phyloP scores from a whole-genome alignment of 2,797 vertebrate species.

The Discoglossus pictus region DNA sequence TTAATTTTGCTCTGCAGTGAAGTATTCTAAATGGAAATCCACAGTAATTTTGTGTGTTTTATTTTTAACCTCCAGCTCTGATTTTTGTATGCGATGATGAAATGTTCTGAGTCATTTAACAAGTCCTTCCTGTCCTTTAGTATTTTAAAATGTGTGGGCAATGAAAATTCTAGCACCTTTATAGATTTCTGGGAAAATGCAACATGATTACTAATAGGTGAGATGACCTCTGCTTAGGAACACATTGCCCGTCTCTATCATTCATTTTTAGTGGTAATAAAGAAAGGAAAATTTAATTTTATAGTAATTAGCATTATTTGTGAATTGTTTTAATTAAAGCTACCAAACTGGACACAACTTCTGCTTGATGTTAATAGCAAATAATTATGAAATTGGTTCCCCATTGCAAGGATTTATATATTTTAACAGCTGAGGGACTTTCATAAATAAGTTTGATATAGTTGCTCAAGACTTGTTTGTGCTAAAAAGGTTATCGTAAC shows the following conservation, averaged over 20 bases:
- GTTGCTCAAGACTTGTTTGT: too few relatives aligned
- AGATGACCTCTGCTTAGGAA: neutral
- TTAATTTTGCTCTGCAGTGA: slow-evolving; percentile 8
- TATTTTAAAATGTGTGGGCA: neutral
- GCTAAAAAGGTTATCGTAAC: too few relatives aligned
- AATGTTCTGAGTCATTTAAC: slow-evolving; percentile 11
- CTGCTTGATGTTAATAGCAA: too few relatives aligned
- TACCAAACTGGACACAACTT: too few relatives aligned
- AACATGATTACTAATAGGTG: neutral
- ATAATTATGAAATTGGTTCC: too few relatives aligned
- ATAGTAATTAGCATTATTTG: too few relatives aligned
- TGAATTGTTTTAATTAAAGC: too few relatives aligned
- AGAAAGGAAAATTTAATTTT: too few relatives aligned
- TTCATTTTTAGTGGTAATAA: too few relatives aligned
- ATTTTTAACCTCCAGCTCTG: slow-evolving; percentile 5
- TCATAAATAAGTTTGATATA: too few relatives aligned
- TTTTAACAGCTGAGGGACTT: too few relatives aligned
- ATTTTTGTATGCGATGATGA: neutral
- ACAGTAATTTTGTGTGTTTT: neutral
- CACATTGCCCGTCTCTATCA: neutral
- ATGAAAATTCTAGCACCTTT: neutral
- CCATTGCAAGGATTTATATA: too few relatives aligned
- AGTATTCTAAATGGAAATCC: slow-evolving; percentile 19
- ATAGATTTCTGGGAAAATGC: slow-evolving; percentile 1
- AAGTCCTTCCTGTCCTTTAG: neutral